Evolutionary conservation across 2,113 vertebrate species (phyloP).

Genomic region (Xiphophorus couchianus): DNA sequence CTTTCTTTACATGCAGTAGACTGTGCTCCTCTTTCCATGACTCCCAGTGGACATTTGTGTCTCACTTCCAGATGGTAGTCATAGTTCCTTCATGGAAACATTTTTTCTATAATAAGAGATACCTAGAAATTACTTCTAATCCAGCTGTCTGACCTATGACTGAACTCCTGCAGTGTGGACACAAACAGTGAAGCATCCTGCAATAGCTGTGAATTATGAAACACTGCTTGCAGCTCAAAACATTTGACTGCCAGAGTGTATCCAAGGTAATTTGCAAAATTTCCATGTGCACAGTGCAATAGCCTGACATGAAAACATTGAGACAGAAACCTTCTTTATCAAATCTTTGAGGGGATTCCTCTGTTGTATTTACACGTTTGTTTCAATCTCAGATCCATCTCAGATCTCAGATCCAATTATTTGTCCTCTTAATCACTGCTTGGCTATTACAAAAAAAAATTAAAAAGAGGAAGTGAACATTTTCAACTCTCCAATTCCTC

Average conservation of each 20-base stretch:
- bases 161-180: background rate
- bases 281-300: background rate
- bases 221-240: background rate
- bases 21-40: background rate
- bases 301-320: background rate
- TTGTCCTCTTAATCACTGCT: background rate
- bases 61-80: background rate
- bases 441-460: background rate
- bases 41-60: background rate
- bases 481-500: background rate
- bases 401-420: background rate
- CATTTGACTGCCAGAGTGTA: background rate
- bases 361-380: background rate
- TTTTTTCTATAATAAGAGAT: background rate
- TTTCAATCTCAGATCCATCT: background rate
- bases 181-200: background rate
- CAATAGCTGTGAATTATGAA: background rate
- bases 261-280: background rate
- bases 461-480: background rate
- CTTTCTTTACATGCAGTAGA: background rate
- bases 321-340: background rate
- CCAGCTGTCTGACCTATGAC: background rate
- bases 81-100: background rate
- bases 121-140: background rate
- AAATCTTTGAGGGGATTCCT: background rate